Conservation (phyloP, 1,140 invertebrate genomes). For the Mactra quadrangularis region DNA sequence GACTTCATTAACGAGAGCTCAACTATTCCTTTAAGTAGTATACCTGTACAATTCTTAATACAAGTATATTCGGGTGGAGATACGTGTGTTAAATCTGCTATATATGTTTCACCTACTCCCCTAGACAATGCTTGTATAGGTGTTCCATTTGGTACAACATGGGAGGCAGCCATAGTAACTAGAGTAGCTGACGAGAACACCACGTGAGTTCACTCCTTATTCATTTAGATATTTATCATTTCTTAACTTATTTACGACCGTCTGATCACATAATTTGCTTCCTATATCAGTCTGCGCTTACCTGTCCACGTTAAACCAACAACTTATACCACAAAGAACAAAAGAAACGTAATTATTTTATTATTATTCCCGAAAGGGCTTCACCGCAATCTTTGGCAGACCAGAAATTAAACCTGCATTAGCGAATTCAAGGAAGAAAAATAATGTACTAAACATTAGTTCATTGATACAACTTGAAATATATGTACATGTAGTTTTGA, state of each 20-base stretch:
- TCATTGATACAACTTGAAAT: no score
- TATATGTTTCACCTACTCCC: conserved; percentile 13
- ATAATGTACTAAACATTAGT: no score
- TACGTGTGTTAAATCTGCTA: background rate
- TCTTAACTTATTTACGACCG: background rate
- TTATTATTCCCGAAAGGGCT: no score
- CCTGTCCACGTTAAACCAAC: no score
- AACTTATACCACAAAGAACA: no score
- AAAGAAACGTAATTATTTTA: no score
- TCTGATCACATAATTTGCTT: background rate
- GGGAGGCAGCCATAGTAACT: background rate
- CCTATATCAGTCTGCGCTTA: background rate
- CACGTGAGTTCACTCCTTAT: background rate
- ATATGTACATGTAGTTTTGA: no score
- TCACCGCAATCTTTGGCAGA: no score
- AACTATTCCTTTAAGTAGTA: conserved; percentile 45
- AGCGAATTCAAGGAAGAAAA: no score
- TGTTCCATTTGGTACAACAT: background rate
- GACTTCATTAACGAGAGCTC: conserved; percentile 17
- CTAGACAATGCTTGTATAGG: conserved; percentile 6
- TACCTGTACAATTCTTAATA: conserved; percentile 55
- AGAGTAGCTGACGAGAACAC: background rate
- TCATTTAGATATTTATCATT: background rate
- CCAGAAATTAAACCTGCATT: no score
- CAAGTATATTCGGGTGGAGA: conserved; percentile 2